Base-by-base conservation (phyloP, 2,888 invertebrate genomes). In the Alloscopus bannaensis region DNA sequence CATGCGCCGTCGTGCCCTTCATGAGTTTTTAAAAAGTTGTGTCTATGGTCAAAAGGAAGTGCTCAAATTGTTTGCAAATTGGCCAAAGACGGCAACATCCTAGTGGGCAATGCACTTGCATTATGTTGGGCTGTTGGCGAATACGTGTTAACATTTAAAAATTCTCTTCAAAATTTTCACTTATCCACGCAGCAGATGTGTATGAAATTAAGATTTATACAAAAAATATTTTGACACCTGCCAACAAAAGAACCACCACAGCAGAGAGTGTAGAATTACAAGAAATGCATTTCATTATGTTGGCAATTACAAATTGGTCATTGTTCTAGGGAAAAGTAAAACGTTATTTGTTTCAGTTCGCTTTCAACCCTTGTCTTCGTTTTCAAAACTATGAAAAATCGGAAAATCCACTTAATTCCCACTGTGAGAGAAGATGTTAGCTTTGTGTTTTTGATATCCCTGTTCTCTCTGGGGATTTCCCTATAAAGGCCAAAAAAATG, bases 281-380 rank as follows among this genome's bases (percentile, higher is more conserved):
- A n/a, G n/a, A n/a, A n/a, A n/a, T n/a, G n/a, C n/a, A n/a, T n/a
- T n/a, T n/a, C n/a, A 1, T 36, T 36, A 2, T 29, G 24, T 31
- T 65, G 50, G 50, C 47, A 36, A 29, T 40, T 26, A 70, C 45
- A 47, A 70, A 70, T 70, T 70, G 60, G 70, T 60, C 47, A 59
- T 70, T 70, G 70, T 70, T 70, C 70, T 70, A n/a, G n/a, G n/a
- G n/a, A n/a, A n/a, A n/a, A n/a, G n/a, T n/a, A n/a, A n/a, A n/a
- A n/a, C n/a, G n/a, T n/a, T n/a, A n/a, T n/a, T n/a, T n/a, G 18
- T 20, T 69, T 57, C 29, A 57, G 57, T 42, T 59, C 47, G 59
- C 57, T 59, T 70, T 70, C 60, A 60, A 4, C 31, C 52, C 55
- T 4, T 47, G 50, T 50, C 11, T 65, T 62, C 18, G 24, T 6